Evolutionary conservation across 2,888 invertebrate genomes (phyloP).

Genomic region (Rhimphoctona megacephalus): DNA sequence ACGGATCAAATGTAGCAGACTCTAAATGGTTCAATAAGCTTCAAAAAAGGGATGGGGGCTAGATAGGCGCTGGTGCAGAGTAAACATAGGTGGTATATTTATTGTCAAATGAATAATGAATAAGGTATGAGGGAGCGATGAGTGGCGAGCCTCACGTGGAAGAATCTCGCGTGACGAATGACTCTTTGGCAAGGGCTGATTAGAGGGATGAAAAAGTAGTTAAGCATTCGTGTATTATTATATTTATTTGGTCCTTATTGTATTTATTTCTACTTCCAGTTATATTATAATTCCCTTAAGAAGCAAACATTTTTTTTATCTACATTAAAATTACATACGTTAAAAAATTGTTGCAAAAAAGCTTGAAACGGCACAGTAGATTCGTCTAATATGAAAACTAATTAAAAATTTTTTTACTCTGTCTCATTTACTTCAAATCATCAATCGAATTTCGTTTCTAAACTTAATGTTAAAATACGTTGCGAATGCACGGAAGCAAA

Average conservation of each 20-base stretch:
- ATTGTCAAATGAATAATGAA: constrained; percentile 74
- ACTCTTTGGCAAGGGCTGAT: constrained; percentile 75
- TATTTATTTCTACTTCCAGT: constrained; percentile 35
- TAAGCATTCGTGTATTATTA: constrained; percentile 31
- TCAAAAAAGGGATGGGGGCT: background rate
- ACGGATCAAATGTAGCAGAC: background rate
- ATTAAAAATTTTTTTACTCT: background rate
- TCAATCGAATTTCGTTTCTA: too few relatives aligned
- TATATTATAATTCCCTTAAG: background rate
- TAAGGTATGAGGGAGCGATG: constrained; percentile 23
- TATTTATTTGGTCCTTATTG: background rate
- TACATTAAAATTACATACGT: background rate
- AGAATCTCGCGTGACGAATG: constrained; percentile 76
- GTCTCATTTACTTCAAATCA: background rate
- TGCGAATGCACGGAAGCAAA: too few relatives aligned
- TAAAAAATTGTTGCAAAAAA: background rate
- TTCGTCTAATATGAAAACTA: background rate
- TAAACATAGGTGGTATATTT: constrained; percentile 76
- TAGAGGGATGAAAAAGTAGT: constrained; percentile 63
- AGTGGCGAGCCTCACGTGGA: constrained; percentile 33
- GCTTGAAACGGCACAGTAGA: background rate
- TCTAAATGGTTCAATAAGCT: background rate
- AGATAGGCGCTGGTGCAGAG: constrained; percentile 5
- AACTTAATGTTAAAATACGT: too few relatives aligned
- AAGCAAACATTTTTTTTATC: background rate